Evolutionary conservation across 2,888 invertebrate genomes (phyloP).

Genomic region (Drosophila engyochracea): DNA sequence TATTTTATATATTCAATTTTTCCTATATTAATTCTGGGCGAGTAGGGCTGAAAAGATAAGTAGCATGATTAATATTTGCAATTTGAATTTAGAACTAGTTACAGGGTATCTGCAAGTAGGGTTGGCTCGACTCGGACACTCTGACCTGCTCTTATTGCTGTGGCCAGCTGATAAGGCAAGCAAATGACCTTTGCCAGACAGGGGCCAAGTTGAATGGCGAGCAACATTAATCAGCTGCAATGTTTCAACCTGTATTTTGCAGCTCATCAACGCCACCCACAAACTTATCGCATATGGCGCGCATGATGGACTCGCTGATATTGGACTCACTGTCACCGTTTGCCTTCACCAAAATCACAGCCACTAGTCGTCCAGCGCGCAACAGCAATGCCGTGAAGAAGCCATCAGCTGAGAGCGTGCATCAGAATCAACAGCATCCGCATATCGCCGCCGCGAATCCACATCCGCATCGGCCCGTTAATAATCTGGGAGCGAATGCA

Average conservation of each 20-base stretch:
- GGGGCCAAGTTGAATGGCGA: conserved; percentile 63
- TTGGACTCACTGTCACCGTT: conserved; percentile 89
- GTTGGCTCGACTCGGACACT: not conserved
- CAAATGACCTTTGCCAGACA: conserved; percentile 63
- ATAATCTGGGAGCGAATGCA: conserved; percentile 69
- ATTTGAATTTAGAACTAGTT: not conserved
- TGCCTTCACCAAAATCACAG: conserved; percentile 88
- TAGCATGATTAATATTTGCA: not conserved
- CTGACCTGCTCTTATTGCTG: conserved; percentile 1
- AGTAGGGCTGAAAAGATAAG: not conserved
- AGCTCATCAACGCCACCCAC: conserved; percentile 87
- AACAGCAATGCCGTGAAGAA: conserved; percentile 59
- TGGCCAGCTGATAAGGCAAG: conserved; percentile 55
- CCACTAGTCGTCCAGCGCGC: conserved; percentile 86
- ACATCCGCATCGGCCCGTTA: conserved; percentile 62
- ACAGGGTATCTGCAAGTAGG: not conserved
- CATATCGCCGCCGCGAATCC: conserved; percentile 24
- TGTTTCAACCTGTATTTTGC: conserved; percentile 7
- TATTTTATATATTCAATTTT: not conserved
- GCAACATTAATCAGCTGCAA: conserved; percentile 9
- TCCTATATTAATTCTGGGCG: not conserved
- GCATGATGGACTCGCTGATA: conserved; percentile 91
- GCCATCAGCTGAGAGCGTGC: conserved; percentile 42
- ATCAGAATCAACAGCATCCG: conserved; percentile 36
- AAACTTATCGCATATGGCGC: conserved; percentile 89